phyloP scores from a whole-genome alignment of 1,140 invertebrate genomes.

The Ditylenchus dipsaci region DNA sequence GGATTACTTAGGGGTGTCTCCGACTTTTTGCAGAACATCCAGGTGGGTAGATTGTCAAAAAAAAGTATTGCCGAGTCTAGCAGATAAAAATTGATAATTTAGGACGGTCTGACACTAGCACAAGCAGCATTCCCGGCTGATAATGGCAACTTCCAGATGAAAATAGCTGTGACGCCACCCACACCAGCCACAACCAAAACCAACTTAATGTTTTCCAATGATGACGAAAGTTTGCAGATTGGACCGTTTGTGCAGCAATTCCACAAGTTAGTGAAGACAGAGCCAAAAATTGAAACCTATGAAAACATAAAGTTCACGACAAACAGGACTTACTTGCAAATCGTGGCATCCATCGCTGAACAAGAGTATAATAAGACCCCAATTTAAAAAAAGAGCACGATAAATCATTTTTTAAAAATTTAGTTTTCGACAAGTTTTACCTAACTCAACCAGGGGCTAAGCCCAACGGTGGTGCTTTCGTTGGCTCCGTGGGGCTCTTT shows the following conservation, averaged over 20 bases:
- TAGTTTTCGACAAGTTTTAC: too few species aligned
- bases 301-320: too few species aligned
- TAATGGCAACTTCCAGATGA: slow-evolving; percentile 31
- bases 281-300: slow-evolving; percentile 3
- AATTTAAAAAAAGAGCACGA: too few species aligned
- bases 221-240: slow-evolving; percentile 33
- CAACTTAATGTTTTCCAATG: slow-evolving; percentile 38
- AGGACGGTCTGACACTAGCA: slow-evolving; percentile 44
- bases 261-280: slow-evolving; percentile 17
- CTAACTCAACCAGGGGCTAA: too few species aligned
- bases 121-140: slow-evolving; percentile 38
- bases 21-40: slow-evolving; percentile 43
- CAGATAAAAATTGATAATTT: neutral
- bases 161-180: slow-evolving; percentile 20
- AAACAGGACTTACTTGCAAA: too few species aligned
- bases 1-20: slow-evolving; percentile 28
- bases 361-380: too few species aligned
- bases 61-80: slow-evolving; percentile 5
- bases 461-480: too few species aligned
- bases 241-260: slow-evolving; percentile 45
- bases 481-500: too few species aligned
- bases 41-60: slow-evolving; percentile 14
- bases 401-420: too few species aligned
- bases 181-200: slow-evolving; percentile 13
- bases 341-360: too few species aligned